These are phyloP conservation scores for Zhuqinia jingwanae DNA, from an alignment of 2,888 invertebrate genomes.

Conservation along the genomic window DNA sequence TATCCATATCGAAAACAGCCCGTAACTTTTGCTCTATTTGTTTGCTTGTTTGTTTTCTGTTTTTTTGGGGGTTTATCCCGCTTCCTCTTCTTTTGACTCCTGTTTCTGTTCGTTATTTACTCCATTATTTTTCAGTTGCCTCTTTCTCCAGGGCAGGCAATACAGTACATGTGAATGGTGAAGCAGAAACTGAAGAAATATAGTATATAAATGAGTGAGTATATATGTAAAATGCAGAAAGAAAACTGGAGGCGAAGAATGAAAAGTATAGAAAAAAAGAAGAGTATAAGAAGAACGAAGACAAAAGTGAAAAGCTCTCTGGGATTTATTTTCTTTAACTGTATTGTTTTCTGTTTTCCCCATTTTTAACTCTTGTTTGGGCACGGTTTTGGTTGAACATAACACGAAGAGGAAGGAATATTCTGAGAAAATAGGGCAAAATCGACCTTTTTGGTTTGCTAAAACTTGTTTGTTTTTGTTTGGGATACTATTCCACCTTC, in stretches of 20 bases:
- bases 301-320: constrained; percentile 63
- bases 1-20: constrained; percentile 15
- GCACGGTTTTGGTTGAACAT: too few relatives aligned
- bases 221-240: constrained; percentile 19
- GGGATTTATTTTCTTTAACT: constrained; percentile 59
- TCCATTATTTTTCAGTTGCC: constrained; percentile 22
- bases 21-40: constrained; percentile 31
- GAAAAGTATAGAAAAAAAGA: constrained; percentile 18
- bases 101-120: constrained; percentile 33
- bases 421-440: background rate
- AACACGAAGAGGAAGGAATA: too few relatives aligned
- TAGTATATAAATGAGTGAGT: too few relatives aligned
- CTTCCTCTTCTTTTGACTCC: constrained; percentile 2
- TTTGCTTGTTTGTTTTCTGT: constrained; percentile 1
- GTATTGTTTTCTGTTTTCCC: constrained; percentile 11
- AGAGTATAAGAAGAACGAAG: background rate
- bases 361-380: background rate
- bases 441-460: constrained; percentile 27
- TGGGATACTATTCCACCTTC: too few relatives aligned
- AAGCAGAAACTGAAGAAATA: too few relatives aligned
- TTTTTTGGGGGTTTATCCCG: background rate
- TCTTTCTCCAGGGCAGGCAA: background rate
- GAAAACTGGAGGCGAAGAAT: constrained; percentile 19
- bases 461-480: background rate
- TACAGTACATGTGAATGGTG: too few relatives aligned